A percentile compares a stretch with the other conserved stretches of the same genome.
These are phyloP conservation scores for Plemyria rubiginata DNA, from an alignment of 2,888 invertebrate genomes.

Conservation along the genomic window DNA sequence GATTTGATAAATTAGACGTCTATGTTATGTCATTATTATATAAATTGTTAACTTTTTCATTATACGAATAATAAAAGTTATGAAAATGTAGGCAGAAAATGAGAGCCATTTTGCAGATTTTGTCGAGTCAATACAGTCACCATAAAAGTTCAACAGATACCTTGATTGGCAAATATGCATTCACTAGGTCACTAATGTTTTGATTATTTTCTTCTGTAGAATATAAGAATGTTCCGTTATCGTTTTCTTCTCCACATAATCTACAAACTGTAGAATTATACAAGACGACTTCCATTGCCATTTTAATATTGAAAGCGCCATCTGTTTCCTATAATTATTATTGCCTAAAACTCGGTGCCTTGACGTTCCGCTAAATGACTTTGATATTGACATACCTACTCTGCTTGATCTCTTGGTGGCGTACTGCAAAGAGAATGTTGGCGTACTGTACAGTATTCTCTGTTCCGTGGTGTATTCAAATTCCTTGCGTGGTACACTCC, in stretches of 20 bases:
- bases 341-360: background rate
- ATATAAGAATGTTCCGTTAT: conserved; percentile 88
- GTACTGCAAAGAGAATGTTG: no score
- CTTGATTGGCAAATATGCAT: conserved; percentile 90
- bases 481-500: no score
- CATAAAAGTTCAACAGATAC: conserved; percentile 76
- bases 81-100: conserved; percentile 54
- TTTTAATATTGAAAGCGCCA: conserved; percentile 61
- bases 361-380: conserved; percentile 5
- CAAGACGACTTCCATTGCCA: conserved; percentile 81
- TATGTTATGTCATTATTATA: conserved; percentile 11
- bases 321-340: conserved; percentile 64
- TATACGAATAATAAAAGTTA: conserved; percentile 43
- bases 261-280: conserved; percentile 90
- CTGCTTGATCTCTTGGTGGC: no score
- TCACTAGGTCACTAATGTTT: conserved; percentile 87
- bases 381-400: conserved; percentile 4
- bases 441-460: no score
- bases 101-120: conserved; percentile 62
- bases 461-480: no score
- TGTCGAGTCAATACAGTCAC: conserved; percentile 78
- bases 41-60: background rate
- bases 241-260: conserved; percentile 90
- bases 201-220: conserved; percentile 82
- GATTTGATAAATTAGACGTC: conserved; percentile 10